These are phyloP conservation scores for Asarcornis scutulata DNA, from an alignment of 2,113 vertebrate genomes.

Conservation along the genomic window DNA sequence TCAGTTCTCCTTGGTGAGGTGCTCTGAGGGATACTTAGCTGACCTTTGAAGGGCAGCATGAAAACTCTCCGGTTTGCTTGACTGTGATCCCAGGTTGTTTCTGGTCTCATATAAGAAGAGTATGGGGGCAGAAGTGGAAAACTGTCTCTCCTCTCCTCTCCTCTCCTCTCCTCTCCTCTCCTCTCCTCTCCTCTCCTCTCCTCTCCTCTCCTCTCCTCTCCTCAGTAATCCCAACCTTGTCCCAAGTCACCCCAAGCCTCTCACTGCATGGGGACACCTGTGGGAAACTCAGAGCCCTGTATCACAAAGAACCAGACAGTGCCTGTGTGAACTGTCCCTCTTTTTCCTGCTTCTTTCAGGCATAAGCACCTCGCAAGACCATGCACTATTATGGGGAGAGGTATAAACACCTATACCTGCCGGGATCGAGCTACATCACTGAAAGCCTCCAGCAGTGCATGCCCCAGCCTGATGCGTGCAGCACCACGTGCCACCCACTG, in stretches of 20 bases:
- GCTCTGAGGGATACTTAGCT: background rate
- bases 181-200: background rate
- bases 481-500: background rate
- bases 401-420: background rate
- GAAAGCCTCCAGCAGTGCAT: background rate
- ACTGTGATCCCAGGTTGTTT: background rate
- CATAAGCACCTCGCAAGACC: rapidly evolving
- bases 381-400: constrained; percentile 38
- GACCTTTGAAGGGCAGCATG: background rate
- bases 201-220: background rate
- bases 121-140: rapidly evolving
- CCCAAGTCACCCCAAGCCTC: background rate
- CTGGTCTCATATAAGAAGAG: background rate
- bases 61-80: background rate
- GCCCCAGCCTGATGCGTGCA: background rate
- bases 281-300: background rate
- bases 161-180: background rate
- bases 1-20: background rate
- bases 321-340: background rate
- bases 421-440: rapidly evolving
- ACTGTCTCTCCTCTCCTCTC: background rate
- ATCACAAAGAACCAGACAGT: background rate
- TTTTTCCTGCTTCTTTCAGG: background rate
- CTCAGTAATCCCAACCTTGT: background rate
- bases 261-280: background rate